phyloP scores from a whole-genome alignment of 2,797 vertebrate species.

The Cichlasoma orientale region DNA sequence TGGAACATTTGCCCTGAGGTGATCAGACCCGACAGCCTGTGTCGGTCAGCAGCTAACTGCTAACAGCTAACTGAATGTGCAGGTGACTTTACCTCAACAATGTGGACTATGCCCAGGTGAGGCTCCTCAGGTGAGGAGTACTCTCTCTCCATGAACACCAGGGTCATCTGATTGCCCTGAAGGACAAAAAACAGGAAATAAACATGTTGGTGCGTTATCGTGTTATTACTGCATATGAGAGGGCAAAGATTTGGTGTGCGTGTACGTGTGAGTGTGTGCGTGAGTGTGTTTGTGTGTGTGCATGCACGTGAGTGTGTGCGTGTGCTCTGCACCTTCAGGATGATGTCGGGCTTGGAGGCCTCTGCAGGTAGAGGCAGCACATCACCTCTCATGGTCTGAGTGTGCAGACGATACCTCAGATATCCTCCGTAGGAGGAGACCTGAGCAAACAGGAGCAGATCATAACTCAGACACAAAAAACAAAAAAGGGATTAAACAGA shows the following conservation, averaged over 20 bases:
- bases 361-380: conserved; percentile 85
- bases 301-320: background rate
- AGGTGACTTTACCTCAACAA: conserved; percentile 87
- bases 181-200: conserved; percentile 2
- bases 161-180: conserved; percentile 96
- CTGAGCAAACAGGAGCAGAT: conserved; percentile 63
- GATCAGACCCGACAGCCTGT: background rate
- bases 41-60: no score
- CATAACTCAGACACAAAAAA: background rate
- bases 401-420: conserved; percentile 87
- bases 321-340: conserved; percentile 87
- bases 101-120: conserved; percentile 85
- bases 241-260: background rate
- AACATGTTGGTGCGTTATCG: background rate
- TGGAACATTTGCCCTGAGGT: no score
- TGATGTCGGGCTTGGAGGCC: conserved; percentile 86
- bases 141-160: conserved; percentile 88
- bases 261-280: background rate
- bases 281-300: background rate
- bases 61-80: background rate
- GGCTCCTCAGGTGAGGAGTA: conserved; percentile 84
- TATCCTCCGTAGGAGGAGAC: conserved; percentile 92
- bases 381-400: conserved; percentile 89
- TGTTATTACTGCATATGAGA: background rate
- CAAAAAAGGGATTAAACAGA: background rate